These are phyloP conservation scores for Chymomyza amoena DNA, from an alignment of 2,888 invertebrate species.

Conservation along the genomic window DNA sequence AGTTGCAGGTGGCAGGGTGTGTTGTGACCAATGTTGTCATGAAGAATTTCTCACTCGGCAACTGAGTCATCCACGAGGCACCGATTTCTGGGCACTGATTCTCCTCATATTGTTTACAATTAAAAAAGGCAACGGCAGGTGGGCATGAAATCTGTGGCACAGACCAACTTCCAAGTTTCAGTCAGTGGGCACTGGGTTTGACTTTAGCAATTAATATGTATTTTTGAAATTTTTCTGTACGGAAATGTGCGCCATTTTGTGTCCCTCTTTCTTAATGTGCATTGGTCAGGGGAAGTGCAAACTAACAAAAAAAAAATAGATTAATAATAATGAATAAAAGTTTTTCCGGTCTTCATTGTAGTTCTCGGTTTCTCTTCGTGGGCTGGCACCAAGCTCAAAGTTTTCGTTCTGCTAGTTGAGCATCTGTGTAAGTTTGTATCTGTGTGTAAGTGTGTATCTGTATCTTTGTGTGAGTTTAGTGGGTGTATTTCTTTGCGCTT, in stretches of 20 bases:
- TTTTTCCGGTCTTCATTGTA: constrained; percentile 23
- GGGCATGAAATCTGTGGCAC: constrained; percentile 54
- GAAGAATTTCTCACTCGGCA: constrained; percentile 30
- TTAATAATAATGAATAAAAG: constrained; percentile 12
- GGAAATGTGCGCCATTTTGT: constrained; percentile 57
- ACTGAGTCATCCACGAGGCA: constrained; percentile 22
- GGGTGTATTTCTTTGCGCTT: constrained; percentile 71
- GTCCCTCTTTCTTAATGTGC: constrained; percentile 47
- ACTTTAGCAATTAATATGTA: constrained; percentile 38
- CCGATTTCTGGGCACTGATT: constrained; percentile 35
- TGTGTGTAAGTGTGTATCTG: constrained; percentile 17
- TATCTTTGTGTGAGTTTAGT: constrained; percentile 24
- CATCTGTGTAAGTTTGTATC: constrained; percentile 26
- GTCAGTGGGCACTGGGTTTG: constrained; percentile 4
- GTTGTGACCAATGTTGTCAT: constrained; percentile 35
- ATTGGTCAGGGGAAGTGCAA: constrained; percentile 45
- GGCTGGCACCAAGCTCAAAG: constrained; percentile 14
- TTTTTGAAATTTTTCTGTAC: constrained; percentile 11
- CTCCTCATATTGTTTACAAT: constrained; percentile 45
- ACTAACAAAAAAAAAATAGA: neutral
- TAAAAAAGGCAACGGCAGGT: constrained; percentile 30
- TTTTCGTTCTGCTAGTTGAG: constrained; percentile 54
- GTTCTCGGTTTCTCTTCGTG: neutral
- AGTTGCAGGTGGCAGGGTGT: constrained; percentile 1
- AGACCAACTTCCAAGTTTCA: constrained; percentile 31